phyloP scores from a whole-genome alignment of 2,113 vertebrate genomes.

The Scomber colias region DNA sequence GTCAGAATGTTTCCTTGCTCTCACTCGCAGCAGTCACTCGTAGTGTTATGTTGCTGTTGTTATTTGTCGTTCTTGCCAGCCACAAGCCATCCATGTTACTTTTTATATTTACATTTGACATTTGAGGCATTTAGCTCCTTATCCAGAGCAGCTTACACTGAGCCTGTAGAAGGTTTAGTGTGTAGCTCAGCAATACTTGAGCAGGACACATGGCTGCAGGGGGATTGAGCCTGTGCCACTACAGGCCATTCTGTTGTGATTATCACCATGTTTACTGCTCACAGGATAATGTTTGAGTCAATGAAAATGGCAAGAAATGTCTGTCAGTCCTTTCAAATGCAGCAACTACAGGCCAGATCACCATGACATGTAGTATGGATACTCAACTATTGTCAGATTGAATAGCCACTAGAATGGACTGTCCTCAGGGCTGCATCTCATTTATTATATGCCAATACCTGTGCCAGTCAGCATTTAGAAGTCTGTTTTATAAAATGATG shows the following conservation, averaged over 20 bases:
- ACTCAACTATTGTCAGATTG: too few relatives aligned
- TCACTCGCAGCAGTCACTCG: constrained; percentile 8
- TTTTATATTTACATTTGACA: constrained; percentile 30
- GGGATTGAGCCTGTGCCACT: neutral
- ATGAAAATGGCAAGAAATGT: neutral
- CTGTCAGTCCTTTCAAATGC: neutral
- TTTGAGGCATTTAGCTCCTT: constrained; percentile 26
- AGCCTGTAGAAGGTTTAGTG: constrained; percentile 25
- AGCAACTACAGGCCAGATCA: neutral
- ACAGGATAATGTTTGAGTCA: neutral
- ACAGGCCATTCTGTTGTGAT: constrained; percentile 2
- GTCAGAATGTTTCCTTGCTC: neutral
- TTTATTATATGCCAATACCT: too few relatives aligned
- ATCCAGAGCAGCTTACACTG: neutral
- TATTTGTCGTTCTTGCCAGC: neutral
- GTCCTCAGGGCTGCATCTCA: too few relatives aligned
- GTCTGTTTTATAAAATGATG: too few relatives aligned
- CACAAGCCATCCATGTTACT: constrained; percentile 7
- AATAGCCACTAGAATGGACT: too few relatives aligned
- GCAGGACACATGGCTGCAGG: constrained; percentile 16
- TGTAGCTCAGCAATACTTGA: constrained; percentile 32
- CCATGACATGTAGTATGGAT: neutral
- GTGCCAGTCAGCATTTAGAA: too few relatives aligned
- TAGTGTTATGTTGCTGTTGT: constrained; percentile 9
- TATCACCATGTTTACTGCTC: constrained; percentile 19